Evolutionary conservation across 2,113 vertebrate species (phyloP).

Genomic region (Oryzias melastigma): DNA sequence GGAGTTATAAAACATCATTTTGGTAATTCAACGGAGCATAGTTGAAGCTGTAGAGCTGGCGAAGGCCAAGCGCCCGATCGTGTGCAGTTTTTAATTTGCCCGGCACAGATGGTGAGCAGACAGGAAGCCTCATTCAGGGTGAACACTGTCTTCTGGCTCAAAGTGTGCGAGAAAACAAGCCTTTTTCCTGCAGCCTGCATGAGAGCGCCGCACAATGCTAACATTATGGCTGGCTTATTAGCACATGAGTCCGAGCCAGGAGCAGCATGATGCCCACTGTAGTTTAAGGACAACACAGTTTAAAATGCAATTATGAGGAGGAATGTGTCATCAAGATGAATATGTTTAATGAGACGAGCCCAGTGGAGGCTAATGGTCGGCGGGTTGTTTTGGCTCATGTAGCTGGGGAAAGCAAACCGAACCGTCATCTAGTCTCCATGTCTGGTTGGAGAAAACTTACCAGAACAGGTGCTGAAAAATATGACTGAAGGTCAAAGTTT

Average conservation of each 20-base stretch:
- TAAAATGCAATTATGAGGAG: slow-evolving; percentile 46
- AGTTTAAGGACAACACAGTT: slow-evolving; percentile 63
- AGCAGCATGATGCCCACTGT: slow-evolving; percentile 38
- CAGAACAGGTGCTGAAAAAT: no score
- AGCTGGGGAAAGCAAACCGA: background rate
- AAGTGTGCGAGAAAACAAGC: slow-evolving; percentile 34
- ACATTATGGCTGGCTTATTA: slow-evolving; percentile 57
- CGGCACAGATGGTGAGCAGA: slow-evolving; percentile 73
- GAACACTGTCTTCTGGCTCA: slow-evolving; percentile 59
- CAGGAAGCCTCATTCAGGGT: slow-evolving; percentile 69
- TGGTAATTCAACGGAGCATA: slow-evolving; percentile 50
- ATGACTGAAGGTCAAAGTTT: no score
- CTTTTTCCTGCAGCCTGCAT: slow-evolving; percentile 35
- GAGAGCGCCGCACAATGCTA: slow-evolving; percentile 41
- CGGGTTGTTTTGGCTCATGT: slow-evolving; percentile 19
- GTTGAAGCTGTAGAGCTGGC: slow-evolving; percentile 50
- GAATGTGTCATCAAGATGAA: slow-evolving; percentile 44
- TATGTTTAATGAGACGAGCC: slow-evolving; percentile 40
- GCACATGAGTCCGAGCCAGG: slow-evolving; percentile 37
- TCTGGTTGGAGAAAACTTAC: no score
- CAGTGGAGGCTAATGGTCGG: slow-evolving; percentile 22
- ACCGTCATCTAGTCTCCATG: no score
- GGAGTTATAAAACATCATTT: slow-evolving; percentile 16
- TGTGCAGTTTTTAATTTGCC: slow-evolving; percentile 65
- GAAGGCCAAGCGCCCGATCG: slow-evolving; percentile 48